Evolutionary conservation across 2,797 vertebrate species (phyloP).

Genomic region (Melanogrammus aeglefinus): DNA sequence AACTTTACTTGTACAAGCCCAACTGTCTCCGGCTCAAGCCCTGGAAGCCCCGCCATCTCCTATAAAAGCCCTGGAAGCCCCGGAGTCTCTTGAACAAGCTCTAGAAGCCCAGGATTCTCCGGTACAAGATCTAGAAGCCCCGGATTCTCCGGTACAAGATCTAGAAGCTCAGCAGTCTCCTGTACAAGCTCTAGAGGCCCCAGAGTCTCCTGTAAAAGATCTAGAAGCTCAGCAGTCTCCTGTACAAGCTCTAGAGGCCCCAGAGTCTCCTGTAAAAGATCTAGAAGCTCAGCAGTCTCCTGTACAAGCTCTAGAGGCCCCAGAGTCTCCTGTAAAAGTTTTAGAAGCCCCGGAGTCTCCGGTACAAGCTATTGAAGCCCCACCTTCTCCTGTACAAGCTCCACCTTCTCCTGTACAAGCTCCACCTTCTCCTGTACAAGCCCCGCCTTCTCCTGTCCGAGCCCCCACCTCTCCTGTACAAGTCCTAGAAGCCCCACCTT

Average conservation of each 20-base stretch:
- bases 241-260: background rate
- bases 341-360: background rate
- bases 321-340: no score
- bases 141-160: background rate
- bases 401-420: background rate
- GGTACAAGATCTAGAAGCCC: background rate
- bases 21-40: no score
- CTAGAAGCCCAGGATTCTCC: background rate
- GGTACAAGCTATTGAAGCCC: background rate
- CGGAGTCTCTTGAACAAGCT: background rate
- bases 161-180: background rate
- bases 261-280: background rate
- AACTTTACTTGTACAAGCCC: background rate
- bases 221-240: background rate
- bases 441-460: background rate
- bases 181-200: background rate
- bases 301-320: background rate
- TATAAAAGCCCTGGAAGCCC: background rate
- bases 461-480: background rate
- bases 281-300: background rate
- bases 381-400: background rate
- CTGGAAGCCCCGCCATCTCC: background rate
- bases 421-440: no score
- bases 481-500: background rate
- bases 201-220: background rate